Evolutionary conservation across 2,113 vertebrate genomes (phyloP).

Genomic region (Crocuta crocuta): DNA sequence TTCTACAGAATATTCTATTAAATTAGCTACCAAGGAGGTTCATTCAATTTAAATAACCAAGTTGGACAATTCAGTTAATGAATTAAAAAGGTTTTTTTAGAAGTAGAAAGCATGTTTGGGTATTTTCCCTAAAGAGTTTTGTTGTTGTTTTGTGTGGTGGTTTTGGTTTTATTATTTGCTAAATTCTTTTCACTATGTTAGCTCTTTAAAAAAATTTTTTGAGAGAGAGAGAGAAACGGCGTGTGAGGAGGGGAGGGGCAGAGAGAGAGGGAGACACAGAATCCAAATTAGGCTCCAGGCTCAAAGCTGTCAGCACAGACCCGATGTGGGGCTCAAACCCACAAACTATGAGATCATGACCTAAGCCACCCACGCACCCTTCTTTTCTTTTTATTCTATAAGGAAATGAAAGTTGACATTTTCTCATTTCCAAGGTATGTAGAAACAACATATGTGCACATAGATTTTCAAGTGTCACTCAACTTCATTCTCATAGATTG

Average conservation of each 20-base stretch:
- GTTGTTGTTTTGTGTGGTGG: background rate
- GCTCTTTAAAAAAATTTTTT: background rate
- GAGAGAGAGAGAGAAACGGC: background rate
- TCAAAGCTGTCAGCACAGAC: background rate
- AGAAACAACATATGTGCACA: background rate
- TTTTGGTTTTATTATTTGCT: background rate
- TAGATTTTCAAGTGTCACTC: background rate
- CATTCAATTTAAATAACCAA: background rate
- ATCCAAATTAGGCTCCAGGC: background rate
- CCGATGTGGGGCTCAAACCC: background rate
- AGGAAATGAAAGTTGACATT: background rate
- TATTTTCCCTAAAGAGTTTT: background rate
- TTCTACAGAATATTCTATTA: constrained; percentile 33
- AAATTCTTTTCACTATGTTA: constrained; percentile 36
- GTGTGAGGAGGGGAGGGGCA: background rate
- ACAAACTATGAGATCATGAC: background rate
- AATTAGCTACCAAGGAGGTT: background rate
- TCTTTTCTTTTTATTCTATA: background rate
- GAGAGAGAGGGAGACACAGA: background rate
- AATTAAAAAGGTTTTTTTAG: constrained; percentile 43
- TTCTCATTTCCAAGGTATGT: background rate
- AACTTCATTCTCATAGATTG: background rate
- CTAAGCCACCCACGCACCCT: background rate
- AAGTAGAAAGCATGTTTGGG: background rate
- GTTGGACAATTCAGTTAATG: constrained; percentile 12